Conservation (phyloP, 2,888 invertebrate species). For the Mactromeris polynyma region DNA sequence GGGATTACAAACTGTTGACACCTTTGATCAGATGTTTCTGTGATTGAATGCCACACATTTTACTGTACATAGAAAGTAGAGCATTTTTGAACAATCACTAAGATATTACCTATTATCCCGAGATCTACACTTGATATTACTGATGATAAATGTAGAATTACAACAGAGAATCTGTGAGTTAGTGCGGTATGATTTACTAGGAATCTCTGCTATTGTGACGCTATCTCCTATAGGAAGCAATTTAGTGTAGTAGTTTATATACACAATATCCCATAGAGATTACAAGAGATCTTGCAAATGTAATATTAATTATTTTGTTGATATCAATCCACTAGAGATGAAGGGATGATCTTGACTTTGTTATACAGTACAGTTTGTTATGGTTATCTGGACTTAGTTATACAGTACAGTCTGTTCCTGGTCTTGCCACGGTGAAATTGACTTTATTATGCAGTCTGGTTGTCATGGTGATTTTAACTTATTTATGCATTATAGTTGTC, state of each 20-base stretch:
- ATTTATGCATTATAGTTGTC: background rate
- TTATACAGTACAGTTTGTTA: background rate
- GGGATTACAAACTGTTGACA: too few relatives aligned
- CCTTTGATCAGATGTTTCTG: too few relatives aligned
- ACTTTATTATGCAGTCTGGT: background rate
- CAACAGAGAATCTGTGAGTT: background rate
- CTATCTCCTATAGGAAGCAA: background rate
- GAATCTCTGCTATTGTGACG: background rate
- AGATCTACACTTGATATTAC: too few relatives aligned
- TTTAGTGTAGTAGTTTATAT: background rate
- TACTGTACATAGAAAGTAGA: too few relatives aligned
- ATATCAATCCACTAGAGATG: background rate
- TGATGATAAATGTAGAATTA: too few relatives aligned
- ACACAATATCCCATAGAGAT: background rate
- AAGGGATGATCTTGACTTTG: background rate
- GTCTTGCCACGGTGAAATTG: too few relatives aligned
- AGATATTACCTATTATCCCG: too few relatives aligned
- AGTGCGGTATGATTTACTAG: background rate
- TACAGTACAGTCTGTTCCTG: background rate
- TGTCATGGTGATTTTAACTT: background rate
- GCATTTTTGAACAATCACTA: too few relatives aligned
- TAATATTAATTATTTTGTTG: background rate
- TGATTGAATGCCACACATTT: too few relatives aligned
- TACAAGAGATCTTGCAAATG: background rate
- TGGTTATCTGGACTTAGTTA: background rate